These are phyloP conservation scores for Gallirallus australis DNA, from an alignment of 2,797 vertebrate species.

Conservation along the genomic window DNA sequence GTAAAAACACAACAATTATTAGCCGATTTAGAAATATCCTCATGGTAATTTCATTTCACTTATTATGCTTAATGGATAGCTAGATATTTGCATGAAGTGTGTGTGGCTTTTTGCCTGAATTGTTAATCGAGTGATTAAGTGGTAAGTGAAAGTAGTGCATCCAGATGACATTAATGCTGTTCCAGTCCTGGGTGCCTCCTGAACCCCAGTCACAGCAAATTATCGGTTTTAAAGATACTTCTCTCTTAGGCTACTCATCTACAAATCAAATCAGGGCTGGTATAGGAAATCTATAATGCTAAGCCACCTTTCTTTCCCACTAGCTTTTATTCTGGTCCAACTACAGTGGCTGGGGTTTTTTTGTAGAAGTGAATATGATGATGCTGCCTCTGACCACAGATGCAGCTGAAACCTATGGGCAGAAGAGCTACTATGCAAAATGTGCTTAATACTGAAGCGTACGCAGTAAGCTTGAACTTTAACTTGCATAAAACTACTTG, in stretches of 20 bases:
- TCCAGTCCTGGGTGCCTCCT: constrained; percentile 35
- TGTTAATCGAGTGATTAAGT: constrained; percentile 68
- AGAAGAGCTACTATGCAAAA: neutral
- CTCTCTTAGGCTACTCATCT: constrained; percentile 8
- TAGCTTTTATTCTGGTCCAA: neutral
- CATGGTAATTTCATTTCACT: constrained; percentile 69
- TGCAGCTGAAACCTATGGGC: neutral
- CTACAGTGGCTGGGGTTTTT: neutral
- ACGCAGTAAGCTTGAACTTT: neutral
- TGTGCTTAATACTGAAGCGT: neutral
- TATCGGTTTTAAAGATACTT: neutral
- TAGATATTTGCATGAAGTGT: constrained; percentile 70
- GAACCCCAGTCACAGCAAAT: constrained; percentile 46
- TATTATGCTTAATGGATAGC: constrained; percentile 62
- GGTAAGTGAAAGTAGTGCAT: constrained; percentile 47
- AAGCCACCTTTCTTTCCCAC: neutral
- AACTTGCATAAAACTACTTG: neutral
- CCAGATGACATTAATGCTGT: constrained; percentile 53
- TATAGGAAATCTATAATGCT: neutral
- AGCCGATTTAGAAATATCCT: constrained; percentile 65
- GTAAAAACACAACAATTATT: constrained; percentile 70
- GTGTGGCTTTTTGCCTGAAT: constrained; percentile 70
- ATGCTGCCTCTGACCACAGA: neutral
- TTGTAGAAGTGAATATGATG: rapidly evolving
- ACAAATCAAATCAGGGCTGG: constrained; percentile 14